Conservation (phyloP, 2,888 invertebrate species). For the Yponomeuta sedellus region DNA sequence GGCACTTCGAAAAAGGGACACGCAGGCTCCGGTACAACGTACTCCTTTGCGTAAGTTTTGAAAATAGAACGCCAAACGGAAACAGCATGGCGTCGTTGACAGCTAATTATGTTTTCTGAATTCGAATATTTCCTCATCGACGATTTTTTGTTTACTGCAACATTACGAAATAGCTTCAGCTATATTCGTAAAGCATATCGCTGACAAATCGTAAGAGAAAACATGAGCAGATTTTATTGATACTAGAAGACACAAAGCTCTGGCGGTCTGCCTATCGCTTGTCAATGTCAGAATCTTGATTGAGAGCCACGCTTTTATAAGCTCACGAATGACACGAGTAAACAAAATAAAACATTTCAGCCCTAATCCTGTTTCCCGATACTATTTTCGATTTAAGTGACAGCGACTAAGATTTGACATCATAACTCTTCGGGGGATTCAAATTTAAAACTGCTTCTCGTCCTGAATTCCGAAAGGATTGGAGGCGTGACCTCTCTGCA, state of each 20-base stretch:
- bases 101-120: constrained; percentile 69
- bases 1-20: constrained; percentile 30
- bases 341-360: constrained; percentile 35
- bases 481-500: constrained; percentile 26
- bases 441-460: constrained; percentile 53
- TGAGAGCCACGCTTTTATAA: constrained; percentile 46
- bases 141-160: constrained; percentile 42
- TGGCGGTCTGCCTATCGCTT: constrained; percentile 36
- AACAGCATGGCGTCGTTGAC: constrained; percentile 62
- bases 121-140: constrained; percentile 64
- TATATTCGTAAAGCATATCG: constrained; percentile 28
- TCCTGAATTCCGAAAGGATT: constrained; percentile 31
- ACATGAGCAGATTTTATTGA: constrained; percentile 45
- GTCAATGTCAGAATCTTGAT: constrained; percentile 52
- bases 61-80: constrained; percentile 74
- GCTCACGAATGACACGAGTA: constrained; percentile 44
- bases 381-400: constrained; percentile 60
- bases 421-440: constrained; percentile 61
- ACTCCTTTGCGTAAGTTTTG: constrained; percentile 50
- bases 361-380: constrained; percentile 32
- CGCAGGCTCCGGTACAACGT: constrained; percentile 29
- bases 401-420: constrained; percentile 56
- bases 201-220: constrained; percentile 36
- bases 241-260: constrained; percentile 38
- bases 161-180: not conserved